Base-by-base conservation (phyloP, 2,113 vertebrate genomes). In the Pogona vitticeps region DNA sequence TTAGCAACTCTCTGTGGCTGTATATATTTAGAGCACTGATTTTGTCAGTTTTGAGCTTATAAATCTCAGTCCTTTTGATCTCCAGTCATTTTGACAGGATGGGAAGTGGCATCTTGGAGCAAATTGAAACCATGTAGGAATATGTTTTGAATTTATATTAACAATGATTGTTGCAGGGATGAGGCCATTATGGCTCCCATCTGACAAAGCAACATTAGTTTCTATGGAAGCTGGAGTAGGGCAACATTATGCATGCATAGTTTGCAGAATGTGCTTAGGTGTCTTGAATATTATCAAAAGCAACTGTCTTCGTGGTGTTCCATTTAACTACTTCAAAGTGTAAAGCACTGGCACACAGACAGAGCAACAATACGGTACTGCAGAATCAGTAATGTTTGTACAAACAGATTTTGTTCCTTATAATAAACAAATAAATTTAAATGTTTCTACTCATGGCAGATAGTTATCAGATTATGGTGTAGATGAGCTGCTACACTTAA, bases 161-260 rank as follows among this genome's bases (percentile, higher is more conserved):
- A 97, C 97, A 98, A 97, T 98, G 97, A 98, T 98, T 97, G 97
- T 97, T 95, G 96, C 95, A 94, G 95, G 97, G 97, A 98, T 97
- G 96, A 97, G 96, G 96, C 96, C 94, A 97, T 99, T 98, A 98
- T 97, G 94, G 95, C 95, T 94, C 95, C 95, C 92, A 92, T 96
- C 95, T 97, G 97, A 98, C 96, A 97, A 96, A 95, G 90, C 90
- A 93, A 86, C 93, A 90, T 95, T 94, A 95, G 96, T 95, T 96
- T 87, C 90, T 94, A 86, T n/a, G 46, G 90, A 94, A 94, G 91
- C 91, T 95, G 76, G 92, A 91, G 83, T 91, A 89, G 88, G 86
- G 94, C 89, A 89, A 79, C 78, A 94, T 95, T 95, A 92, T 94
- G 90, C 88, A 94, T 92, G 88, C 81, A 86, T 92, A 82, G 58